These are phyloP conservation scores for Sinocyclocheilus maitianheensis DNA, from an alignment of 2,113 vertebrate species.

Conservation along the genomic window DNA sequence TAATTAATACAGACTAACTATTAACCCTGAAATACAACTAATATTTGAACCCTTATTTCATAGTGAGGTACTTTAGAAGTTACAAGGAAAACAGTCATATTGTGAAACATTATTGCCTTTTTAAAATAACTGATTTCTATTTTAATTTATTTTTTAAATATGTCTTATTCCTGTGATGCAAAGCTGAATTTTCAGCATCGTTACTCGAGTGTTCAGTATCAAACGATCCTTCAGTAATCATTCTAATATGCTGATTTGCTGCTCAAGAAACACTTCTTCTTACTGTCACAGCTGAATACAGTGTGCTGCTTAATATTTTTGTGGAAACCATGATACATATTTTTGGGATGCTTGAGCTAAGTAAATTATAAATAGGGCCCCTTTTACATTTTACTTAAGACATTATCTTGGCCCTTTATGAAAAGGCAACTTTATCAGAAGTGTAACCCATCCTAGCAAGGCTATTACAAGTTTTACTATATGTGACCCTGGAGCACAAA, in stretches of 20 bases:
- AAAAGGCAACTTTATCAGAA: not conserved
- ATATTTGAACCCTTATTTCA: too few species aligned
- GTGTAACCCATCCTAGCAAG: not conserved
- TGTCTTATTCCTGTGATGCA: not conserved
- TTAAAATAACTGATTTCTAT: not conserved
- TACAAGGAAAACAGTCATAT: not conserved
- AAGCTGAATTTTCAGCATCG: not conserved
- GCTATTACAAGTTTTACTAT: not conserved
- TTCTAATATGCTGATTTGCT: not conserved
- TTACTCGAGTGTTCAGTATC: not conserved
- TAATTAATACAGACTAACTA: not conserved
- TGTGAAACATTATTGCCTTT: not conserved
- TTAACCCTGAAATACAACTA: not conserved
- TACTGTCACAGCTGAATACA: not conserved
- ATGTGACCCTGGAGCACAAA: not conserved
- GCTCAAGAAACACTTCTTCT: not conserved
- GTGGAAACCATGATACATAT: not conserved
- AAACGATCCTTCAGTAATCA: not conserved
- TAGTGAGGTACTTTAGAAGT: too few species aligned
- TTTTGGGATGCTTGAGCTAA: too few species aligned
- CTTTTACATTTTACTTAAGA: not conserved
- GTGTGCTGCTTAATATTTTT: not conserved
- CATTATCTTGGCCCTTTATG: not conserved
- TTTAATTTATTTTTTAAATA: not conserved
- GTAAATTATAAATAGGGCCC: not conserved